Evolutionary conservation across 1,140 invertebrate genomes (phyloP), one percentile per base, ranked within the genome.

Genomic region (Drosophila lacertosa): DNA sequence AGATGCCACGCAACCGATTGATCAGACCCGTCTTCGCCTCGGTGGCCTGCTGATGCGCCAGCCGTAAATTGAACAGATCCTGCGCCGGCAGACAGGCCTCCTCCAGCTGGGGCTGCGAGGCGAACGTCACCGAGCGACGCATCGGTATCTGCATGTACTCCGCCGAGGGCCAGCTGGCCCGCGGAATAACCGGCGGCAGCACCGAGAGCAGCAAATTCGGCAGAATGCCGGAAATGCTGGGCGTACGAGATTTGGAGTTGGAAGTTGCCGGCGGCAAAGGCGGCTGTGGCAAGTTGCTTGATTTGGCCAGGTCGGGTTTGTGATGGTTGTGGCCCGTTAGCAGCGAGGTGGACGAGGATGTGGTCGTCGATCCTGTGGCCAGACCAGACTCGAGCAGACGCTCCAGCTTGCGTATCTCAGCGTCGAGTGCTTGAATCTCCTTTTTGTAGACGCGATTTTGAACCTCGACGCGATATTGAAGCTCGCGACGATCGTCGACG

Each of bases 381-480:
- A 91, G 89, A 2, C 92, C 92, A 40, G 93, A 91, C 15, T 93
- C 92, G 16, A 97, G 86, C 71, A 96, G 92, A 59, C 93, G 94
- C 81, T 97, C 95, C 64, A 98, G 92, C 62, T 95, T 94, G 15
- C 93, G 93, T 33, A 97, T 95, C 92, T 98, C 96, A 48, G 94
- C 93, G 83, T 97, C 96, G 44, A 97, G 91, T 59, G 95, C 94
- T 22, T 95, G 93, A 45, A 98, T 94, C 91, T 98, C 96, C 76
- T 95, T 93, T 75, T 95, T 95, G 90, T 97, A 98, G 2, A 97
- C 97, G 73, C 95, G 94, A 90, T 98, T 98, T 91, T 98, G 97
- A 42, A 98, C 96, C 91, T 98, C 96, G 2, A 97, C 96, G 48
- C 97, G 93, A 91, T 96, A 97, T 74, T 96, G 94, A 16, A 96